phyloP scores from a whole-genome alignment of 2,797 vertebrate genomes.

The Yasuhikotakia modesta region DNA sequence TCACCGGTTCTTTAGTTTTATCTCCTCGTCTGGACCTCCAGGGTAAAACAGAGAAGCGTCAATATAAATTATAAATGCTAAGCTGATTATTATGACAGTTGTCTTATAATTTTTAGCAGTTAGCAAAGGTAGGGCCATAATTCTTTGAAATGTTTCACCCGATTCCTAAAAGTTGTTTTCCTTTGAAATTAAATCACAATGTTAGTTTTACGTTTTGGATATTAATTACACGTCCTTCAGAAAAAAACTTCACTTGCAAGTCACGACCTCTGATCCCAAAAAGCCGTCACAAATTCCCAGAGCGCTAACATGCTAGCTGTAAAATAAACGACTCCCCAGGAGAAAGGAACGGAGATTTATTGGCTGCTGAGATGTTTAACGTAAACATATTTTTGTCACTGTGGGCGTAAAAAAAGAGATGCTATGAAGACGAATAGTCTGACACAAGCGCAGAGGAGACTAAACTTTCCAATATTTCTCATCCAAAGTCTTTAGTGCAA shows the following conservation, averaged over 20 bases:
- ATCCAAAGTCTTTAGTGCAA: slow-evolving; percentile 52
- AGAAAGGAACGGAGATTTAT: slow-evolving; percentile 70
- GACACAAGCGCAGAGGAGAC: slow-evolving; percentile 43
- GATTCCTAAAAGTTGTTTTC: background rate
- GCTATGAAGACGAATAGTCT: slow-evolving; percentile 58
- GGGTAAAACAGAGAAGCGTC: background rate
- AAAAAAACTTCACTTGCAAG: slow-evolving; percentile 42
- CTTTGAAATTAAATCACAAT: background rate
- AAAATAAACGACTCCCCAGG: slow-evolving; percentile 66
- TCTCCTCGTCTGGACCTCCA: background rate
- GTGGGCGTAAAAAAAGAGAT: slow-evolving; percentile 60
- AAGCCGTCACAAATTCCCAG: slow-evolving; percentile 61
- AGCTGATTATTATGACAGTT: background rate
- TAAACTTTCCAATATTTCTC: slow-evolving; percentile 24
- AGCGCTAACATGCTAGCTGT: slow-evolving; percentile 58
- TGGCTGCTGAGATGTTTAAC: slow-evolving; percentile 68
- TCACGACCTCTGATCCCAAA: slow-evolving; percentile 58
- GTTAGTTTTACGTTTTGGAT: slow-evolving; percentile 2
- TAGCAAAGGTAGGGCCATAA: background rate
- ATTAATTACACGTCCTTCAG: slow-evolving; percentile 5
- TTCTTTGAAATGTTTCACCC: background rate
- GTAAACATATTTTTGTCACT: slow-evolving; percentile 54
- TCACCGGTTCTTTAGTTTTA: background rate
- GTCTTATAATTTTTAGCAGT: slow-evolving; percentile 3
- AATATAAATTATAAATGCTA: background rate